These are phyloP conservation scores for Caenorhabditis briggsae DNA, from an alignment of 1,140 invertebrate species.

Conservation along the genomic window DNA sequence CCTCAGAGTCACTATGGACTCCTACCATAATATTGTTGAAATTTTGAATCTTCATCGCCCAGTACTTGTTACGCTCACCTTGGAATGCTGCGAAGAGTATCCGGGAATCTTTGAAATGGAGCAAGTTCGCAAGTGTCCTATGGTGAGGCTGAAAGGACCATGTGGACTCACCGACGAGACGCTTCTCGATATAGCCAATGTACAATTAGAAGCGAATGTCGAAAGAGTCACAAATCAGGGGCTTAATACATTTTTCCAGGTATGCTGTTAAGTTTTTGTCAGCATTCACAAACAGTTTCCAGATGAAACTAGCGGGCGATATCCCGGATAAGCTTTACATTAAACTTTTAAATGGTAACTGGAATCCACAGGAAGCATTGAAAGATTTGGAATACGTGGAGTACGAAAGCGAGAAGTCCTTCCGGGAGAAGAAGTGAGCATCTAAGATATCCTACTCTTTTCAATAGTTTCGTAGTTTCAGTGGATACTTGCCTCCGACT, in stretches of 20 bases:
- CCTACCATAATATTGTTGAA: background rate
- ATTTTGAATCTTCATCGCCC: constrained; percentile 5
- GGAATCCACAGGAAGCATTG: too few species aligned
- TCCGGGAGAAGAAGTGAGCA: too few species aligned
- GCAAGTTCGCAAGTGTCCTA: constrained; percentile 7
- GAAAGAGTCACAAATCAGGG: background rate
- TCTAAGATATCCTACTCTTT: too few species aligned
- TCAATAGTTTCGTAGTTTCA: too few species aligned
- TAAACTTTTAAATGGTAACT: too few species aligned
- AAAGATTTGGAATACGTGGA: too few species aligned
- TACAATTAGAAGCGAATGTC: background rate
- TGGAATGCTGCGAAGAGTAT: background rate
- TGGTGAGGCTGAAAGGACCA: background rate
- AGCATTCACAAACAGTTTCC: background rate
- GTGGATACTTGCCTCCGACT: too few species aligned
- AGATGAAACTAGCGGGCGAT: background rate
- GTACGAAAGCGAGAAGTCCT: too few species aligned
- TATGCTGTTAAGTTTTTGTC: background rate
- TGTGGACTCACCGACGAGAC: background rate
- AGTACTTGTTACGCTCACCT: background rate
- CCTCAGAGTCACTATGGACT: background rate
- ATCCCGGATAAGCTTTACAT: background rate
- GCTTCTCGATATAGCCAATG: background rate
- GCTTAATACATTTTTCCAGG: constrained; percentile 10
- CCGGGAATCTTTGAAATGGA: background rate